Evolutionary conservation across 2,888 invertebrate species (phyloP).

Genomic region (Deilephila porcellus): DNA sequence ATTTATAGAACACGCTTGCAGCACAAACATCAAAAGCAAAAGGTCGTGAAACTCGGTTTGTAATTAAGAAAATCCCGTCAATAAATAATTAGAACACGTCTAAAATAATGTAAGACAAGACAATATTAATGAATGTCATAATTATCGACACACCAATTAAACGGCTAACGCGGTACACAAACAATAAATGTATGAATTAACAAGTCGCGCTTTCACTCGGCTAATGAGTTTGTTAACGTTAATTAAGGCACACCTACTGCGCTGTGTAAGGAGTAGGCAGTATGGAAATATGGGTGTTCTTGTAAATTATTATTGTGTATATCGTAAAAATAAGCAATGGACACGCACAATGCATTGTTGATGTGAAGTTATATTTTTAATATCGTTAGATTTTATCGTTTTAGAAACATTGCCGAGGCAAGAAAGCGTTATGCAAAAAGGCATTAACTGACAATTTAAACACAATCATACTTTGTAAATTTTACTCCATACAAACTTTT

Average conservation of each 20-base stretch:
- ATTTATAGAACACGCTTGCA: too few relatives aligned
- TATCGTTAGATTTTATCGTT: too few relatives aligned
- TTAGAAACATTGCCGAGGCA: too few relatives aligned
- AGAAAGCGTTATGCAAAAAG: too few relatives aligned
- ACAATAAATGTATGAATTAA: constrained; percentile 41
- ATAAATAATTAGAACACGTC: constrained; percentile 16
- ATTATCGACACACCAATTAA: constrained; percentile 41
- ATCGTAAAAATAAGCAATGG: too few relatives aligned
- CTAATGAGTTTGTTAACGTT: constrained; percentile 64
- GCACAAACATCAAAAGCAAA: not conserved
- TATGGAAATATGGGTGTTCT: not conserved
- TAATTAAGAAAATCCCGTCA: not conserved
- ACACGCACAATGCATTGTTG: too few relatives aligned
- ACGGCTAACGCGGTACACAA: constrained; percentile 39
- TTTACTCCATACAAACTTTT: too few relatives aligned
- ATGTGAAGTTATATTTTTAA: too few relatives aligned
- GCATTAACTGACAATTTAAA: too few relatives aligned
- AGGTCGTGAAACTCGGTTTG: not conserved
- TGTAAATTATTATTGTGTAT: not conserved
- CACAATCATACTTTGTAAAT: too few relatives aligned
- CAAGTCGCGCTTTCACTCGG: constrained; percentile 36
- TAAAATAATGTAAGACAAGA: constrained; percentile 2
- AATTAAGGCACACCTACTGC: constrained; percentile 57
- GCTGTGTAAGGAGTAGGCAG: constrained; percentile 32
- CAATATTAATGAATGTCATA: constrained; percentile 16